These are phyloP conservation scores for Drosophila ironensis DNA, from an alignment of 1,140 invertebrate species.

Conservation along the genomic window DNA sequence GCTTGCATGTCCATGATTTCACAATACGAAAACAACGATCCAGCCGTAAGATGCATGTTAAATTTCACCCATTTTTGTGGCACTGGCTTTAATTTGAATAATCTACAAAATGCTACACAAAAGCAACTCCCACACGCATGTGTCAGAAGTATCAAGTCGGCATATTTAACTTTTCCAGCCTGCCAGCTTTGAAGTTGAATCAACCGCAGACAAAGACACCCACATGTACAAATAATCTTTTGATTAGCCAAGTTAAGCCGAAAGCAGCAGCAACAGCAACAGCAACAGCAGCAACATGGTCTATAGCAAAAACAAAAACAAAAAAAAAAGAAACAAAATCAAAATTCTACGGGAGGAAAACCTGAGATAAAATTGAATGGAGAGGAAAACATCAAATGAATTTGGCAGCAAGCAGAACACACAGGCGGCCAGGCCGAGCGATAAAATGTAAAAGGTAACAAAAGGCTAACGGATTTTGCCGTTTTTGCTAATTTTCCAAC, in stretches of 20 bases:
- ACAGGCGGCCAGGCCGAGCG: background rate
- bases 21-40: no score
- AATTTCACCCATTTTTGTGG: background rate
- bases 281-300: slow-evolving; percentile 7
- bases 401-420: background rate
- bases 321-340: background rate
- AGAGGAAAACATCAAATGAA: background rate
- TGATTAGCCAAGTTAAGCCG: slow-evolving; percentile 35
- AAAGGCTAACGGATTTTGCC: background rate
- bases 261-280: background rate
- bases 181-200: slow-evolving; percentile 32
- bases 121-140: background rate
- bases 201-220: slow-evolving; percentile 9
- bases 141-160: slow-evolving; percentile 2
- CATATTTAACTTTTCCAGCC: slow-evolving; percentile 18
- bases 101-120: slow-evolving; percentile 20
- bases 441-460: background rate
- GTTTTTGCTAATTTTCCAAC: background rate
- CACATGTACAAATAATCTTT: slow-evolving; percentile 18
- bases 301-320: background rate
- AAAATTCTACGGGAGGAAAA: no score
- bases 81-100: slow-evolving; percentile 18
- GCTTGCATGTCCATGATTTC: no score
- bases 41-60: no score
- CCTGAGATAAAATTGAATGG: background rate